Conservation (phyloP, 1,140 invertebrate genomes). For the Caerostris extrusa region DNA sequence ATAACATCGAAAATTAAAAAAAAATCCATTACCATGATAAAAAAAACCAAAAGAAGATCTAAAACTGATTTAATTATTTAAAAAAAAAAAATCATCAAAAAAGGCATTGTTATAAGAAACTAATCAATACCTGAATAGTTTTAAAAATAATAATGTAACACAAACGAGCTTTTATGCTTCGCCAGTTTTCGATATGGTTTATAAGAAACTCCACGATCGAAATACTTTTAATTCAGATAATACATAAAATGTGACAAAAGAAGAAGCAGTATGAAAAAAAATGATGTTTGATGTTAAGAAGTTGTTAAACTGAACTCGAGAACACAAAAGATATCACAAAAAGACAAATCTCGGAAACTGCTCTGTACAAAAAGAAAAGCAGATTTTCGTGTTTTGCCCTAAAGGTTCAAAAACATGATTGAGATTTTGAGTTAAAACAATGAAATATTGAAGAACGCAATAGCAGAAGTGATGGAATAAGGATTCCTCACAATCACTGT, state of each 20-base stretch:
- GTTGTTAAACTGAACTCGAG: constrained; percentile 25
- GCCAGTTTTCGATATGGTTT: background rate
- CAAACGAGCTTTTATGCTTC: background rate
- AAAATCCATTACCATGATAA: no score
- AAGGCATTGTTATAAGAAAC: no score
- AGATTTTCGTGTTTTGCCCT: constrained; percentile 38
- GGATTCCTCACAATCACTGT: constrained; percentile 48
- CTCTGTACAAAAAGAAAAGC: background rate
- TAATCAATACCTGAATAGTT: no score
- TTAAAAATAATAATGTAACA: background rate
- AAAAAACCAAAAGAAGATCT: no score
- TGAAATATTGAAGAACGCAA: constrained; percentile 40
- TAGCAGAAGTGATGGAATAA: constrained; percentile 1
- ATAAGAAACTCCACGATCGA: background rate
- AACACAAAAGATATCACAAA: constrained; percentile 22
- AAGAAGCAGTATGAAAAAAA: background rate
- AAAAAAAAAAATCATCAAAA: no score
- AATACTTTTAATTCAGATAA: constrained; percentile 31
- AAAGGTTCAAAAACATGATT: constrained; percentile 62
- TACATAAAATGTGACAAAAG: constrained; percentile 1
- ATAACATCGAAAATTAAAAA: no score
- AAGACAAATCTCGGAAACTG: constrained; percentile 35
- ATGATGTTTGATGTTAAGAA: background rate
- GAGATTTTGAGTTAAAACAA: constrained; percentile 53
- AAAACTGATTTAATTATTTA: no score